A percentile compares a stretch with the other conserved stretches of the same genome.
These are phyloP conservation scores for Chrysodeixis includens DNA, from an alignment of 2,888 invertebrate species.

Conservation along the genomic window DNA sequence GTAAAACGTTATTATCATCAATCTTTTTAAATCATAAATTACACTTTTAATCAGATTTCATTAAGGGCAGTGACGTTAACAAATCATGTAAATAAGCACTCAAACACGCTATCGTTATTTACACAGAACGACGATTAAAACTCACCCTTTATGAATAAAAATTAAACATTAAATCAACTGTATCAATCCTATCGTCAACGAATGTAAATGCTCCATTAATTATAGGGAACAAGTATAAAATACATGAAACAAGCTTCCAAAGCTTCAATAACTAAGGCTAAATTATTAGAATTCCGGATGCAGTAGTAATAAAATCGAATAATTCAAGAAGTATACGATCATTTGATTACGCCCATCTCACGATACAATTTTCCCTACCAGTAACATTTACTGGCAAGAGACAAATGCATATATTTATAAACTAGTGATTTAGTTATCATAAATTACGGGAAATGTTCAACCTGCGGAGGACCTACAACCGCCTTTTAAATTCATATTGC, in stretches of 20 bases:
- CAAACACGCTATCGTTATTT: neutral
- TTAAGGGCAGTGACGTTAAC: neutral
- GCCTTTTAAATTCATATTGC: too few relatives aligned
- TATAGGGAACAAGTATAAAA: neutral
- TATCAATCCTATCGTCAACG: neutral
- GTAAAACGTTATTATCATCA: too few relatives aligned
- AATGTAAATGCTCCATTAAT: conserved; percentile 4
- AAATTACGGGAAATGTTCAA: conserved; percentile 32
- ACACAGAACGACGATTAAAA: neutral
- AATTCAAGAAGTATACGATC: conserved; percentile 30
- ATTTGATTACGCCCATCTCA: conserved; percentile 29
- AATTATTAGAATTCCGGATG: conserved; percentile 31
- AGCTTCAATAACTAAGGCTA: conserved; percentile 22
- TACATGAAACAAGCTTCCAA: conserved; percentile 1
- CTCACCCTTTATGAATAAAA: conserved; percentile 1
- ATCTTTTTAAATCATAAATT: too few relatives aligned
- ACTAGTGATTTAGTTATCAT: conserved; percentile 32
- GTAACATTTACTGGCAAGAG: conserved; percentile 24
- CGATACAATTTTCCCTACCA: conserved; percentile 18
- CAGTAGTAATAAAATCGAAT: conserved; percentile 33
- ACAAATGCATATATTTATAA: conserved; percentile 30
- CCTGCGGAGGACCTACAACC: neutral
- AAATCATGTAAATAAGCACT: neutral
- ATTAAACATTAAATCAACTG: neutral
- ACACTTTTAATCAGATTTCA: neutral